These are phyloP conservation scores for Amaurobius ferox DNA, from an alignment of 2,888 invertebrate genomes.

Conservation along the genomic window DNA sequence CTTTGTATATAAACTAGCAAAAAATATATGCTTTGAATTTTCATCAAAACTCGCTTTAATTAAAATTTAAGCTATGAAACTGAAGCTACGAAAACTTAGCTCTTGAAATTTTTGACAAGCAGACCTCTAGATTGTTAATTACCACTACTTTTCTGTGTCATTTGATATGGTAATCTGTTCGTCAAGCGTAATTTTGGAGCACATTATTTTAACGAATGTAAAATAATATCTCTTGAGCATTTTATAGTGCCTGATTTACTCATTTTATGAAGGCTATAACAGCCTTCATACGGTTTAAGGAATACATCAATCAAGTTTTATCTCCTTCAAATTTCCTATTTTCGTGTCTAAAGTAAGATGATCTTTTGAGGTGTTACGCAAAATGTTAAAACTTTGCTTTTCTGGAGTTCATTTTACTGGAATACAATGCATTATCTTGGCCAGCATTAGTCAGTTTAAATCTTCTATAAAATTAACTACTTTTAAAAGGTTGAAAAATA, in stretches of 20 bases:
- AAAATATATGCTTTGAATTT: too few relatives aligned
- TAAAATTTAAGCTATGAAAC: background rate
- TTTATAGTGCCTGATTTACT: background rate
- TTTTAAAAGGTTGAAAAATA: too few relatives aligned
- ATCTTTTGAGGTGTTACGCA: too few relatives aligned
- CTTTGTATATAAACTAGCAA: too few relatives aligned
- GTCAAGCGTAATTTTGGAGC: background rate
- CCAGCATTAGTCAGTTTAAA: too few relatives aligned
- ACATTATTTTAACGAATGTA: background rate
- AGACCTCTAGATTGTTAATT: background rate
- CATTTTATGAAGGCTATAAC: background rate
- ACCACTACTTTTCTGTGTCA: background rate
- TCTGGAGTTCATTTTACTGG: too few relatives aligned
- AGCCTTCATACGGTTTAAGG: background rate
- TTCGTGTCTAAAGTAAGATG: background rate
- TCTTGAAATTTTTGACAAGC: background rate
- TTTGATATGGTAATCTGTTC: background rate
- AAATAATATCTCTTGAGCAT: background rate
- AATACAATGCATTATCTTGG: too few relatives aligned
- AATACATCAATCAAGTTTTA: constrained; percentile 1
- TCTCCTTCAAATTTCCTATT: background rate
- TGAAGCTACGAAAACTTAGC: background rate
- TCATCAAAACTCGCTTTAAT: background rate
- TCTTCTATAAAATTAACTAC: too few relatives aligned
- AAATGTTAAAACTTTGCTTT: too few relatives aligned